Evolutionary conservation across 2,113 vertebrate species (phyloP), one percentile per base, ranked within the genome.

Genomic region (Rhynchomys soricoides): DNA sequence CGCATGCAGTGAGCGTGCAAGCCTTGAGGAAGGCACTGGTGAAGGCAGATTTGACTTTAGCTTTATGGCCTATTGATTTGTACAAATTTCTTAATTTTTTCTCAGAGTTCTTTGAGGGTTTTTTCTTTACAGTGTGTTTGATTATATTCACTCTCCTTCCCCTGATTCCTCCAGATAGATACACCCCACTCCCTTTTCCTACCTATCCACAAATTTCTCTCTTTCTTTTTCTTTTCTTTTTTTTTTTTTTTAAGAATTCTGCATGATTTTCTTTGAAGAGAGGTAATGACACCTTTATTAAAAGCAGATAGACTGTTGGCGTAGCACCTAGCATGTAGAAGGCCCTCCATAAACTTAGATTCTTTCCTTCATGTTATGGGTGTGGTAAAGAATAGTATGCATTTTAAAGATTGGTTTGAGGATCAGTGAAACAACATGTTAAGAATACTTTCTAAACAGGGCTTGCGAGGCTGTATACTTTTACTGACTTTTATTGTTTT

Each of bases 391-490:
- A 6, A 40, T 77, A 37, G 9, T 71, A 48, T 8, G 3, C 43
- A 66, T 64, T 10, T 77, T 71, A 94, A 24, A 52, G 15, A 22
- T 73, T 71, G 45, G 11, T 91, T 77, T 83, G 48, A 93, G 31
- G 52, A 88, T 26, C 59, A 68, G 34, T n/a, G 70, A 86, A 79
- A 40, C 66, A 87, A 81, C 75, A 57, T 90, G 22, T 88, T 37
- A 91, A 88, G 89, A 79, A 7, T 31, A 83, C 22, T 59, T 94
- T 48, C 34, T 59, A 94, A 96, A 55, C 93, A 87, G 21, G 4
- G 21, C 3, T 87, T 78, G 17, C 22, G 75, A 40, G 90, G 9
- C 40, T 74, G 4, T 31, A 16, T 81, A 40, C 59, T 90, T 17
- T 59, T 91, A 13, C 21, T 55, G 85, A 31, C 88, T 88, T 90